These are phyloP conservation scores for Heterohyrax brucei DNA, from an alignment of 2,797 vertebrate genomes.

Conservation along the genomic window DNA sequence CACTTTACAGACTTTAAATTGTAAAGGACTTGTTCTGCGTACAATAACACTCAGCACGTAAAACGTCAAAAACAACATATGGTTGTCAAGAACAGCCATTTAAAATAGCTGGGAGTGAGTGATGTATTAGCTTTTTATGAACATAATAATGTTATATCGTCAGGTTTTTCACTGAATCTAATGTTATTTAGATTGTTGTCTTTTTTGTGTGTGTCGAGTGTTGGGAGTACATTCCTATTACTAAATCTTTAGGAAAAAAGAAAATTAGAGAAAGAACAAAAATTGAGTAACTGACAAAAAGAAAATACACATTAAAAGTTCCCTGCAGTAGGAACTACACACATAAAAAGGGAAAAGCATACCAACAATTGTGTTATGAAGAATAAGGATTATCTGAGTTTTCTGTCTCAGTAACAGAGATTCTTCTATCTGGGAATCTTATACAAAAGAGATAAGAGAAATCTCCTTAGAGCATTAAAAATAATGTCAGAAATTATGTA, in stretches of 20 bases:
- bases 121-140: slow-evolving; percentile 20
- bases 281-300: slow-evolving; percentile 12
- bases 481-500: slow-evolving; percentile 13
- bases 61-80: slow-evolving; percentile 68
- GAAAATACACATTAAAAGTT: not conserved
- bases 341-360: not conserved
- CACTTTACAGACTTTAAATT: slow-evolving; percentile 67
- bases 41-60: slow-evolving; percentile 42
- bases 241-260: not conserved
- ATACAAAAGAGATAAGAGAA: slow-evolving; percentile 25
- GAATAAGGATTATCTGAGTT: not conserved
- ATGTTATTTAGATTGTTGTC: not conserved
- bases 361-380: slow-evolving; percentile 29
- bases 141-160: not conserved
- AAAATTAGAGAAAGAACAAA: slow-evolving; percentile 25
- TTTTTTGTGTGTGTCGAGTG: not conserved
- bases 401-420: not conserved
- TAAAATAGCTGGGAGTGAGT: slow-evolving; percentile 29
- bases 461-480: not conserved
- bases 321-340: not conserved
- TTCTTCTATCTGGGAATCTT: not conserved
- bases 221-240: not conserved
- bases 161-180: slow-evolving; percentile 24
- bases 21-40: slow-evolving; percentile 57
- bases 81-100: slow-evolving; percentile 66